Evolutionary conservation across 92 coral and sea anemone genomes (phyloP).

Genomic region (Palythoa caribaeorum): DNA sequence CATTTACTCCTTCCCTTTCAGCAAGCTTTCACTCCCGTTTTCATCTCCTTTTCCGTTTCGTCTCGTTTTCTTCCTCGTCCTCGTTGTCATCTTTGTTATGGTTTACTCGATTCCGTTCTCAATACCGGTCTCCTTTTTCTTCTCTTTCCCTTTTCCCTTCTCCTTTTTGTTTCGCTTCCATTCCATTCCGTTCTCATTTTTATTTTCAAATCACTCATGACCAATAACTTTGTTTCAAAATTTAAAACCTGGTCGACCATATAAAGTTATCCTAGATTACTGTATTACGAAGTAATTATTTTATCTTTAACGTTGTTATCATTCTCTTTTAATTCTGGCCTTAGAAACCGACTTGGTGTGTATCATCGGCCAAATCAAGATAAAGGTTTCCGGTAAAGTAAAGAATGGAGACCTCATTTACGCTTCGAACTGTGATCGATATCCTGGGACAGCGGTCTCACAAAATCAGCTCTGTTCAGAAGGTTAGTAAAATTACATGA

Average conservation of each 20-base stretch:
- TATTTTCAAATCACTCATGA: too few species aligned
- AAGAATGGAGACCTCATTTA: slow-evolving; percentile 77
- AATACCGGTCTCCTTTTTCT: too few species aligned
- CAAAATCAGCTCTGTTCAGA: slow-evolving; percentile 47
- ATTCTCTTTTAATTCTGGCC: background rate
- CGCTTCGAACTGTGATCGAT: slow-evolving; percentile 70
- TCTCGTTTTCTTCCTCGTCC: background rate
- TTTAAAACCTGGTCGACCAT: too few species aligned
- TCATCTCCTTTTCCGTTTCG: too few species aligned
- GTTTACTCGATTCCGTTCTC: too few species aligned
- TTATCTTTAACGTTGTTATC: too few species aligned
- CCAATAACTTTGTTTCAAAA: too few species aligned
- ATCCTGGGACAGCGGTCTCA: slow-evolving; percentile 84
- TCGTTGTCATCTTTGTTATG: background rate
- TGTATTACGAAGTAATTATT: too few species aligned
- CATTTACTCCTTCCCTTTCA: background rate
- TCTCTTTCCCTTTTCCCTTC: background rate
- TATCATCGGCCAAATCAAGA: slow-evolving; percentile 85
- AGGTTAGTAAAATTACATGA: slow-evolving; percentile 43
- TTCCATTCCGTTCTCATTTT: too few species aligned
- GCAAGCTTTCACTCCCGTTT: too few species aligned
- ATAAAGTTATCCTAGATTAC: too few species aligned
- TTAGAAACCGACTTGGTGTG: slow-evolving; percentile 86
- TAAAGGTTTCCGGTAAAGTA: slow-evolving; percentile 83
- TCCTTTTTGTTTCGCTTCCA: background rate